Evolutionary conservation across 2,797 vertebrate genomes (phyloP).

Genomic region (Anguilla obscura): DNA sequence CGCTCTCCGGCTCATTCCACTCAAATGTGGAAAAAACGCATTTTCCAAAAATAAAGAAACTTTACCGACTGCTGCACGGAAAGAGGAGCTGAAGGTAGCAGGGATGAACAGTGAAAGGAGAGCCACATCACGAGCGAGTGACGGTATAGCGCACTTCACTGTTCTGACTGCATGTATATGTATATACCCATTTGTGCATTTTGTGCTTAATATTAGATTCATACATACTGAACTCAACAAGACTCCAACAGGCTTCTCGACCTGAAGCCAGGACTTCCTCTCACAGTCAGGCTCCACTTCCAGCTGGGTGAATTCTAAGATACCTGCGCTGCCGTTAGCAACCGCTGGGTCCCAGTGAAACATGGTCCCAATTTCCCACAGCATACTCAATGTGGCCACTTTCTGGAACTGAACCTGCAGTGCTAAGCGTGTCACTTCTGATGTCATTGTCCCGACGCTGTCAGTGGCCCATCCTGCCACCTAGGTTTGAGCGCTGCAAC

Average conservation of each 20-base stretch:
- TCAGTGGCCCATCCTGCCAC: neutral
- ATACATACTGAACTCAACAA: neutral
- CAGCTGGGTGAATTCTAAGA: neutral
- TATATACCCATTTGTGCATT: neutral
- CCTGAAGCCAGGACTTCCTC: neutral
- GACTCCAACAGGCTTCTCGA: neutral
- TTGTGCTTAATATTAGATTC: neutral
- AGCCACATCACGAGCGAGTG: neutral
- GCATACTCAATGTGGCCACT: neutral
- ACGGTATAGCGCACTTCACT: neutral
- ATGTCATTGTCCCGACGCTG: neutral
- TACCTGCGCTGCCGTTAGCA: neutral
- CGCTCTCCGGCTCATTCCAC: conserved; percentile 40
- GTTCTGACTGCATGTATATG: neutral
- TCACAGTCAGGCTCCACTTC: neutral
- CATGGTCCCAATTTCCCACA: neutral
- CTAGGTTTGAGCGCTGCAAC: neutral
- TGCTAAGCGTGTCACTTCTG: neutral
- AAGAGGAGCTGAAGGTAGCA: neutral
- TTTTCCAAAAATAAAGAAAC: neutral
- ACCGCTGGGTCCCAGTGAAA: neutral
- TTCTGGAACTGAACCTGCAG: neutral
- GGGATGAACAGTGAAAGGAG: neutral
- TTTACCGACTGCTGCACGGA: neutral
- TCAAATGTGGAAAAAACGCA: neutral